These are phyloP conservation scores for Ptychoptera albimana DNA, from an alignment of 2,888 invertebrate species.

Conservation along the genomic window DNA sequence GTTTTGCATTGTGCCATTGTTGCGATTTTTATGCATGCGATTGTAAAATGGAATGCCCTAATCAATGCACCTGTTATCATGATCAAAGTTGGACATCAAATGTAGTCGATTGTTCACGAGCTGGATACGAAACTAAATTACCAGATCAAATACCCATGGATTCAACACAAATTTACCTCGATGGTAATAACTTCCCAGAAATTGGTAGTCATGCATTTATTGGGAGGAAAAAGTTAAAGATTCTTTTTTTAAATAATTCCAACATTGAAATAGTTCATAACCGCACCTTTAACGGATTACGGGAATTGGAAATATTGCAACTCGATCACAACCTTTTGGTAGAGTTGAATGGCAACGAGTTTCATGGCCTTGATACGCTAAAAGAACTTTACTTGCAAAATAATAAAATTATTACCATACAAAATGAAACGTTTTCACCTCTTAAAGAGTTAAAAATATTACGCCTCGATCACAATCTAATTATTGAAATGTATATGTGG, in stretches of 20 bases:
- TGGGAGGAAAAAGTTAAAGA: slow-evolving; percentile 79
- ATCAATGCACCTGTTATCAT: slow-evolving; percentile 85
- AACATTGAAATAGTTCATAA: slow-evolving; percentile 73
- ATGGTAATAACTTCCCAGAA: slow-evolving; percentile 78
- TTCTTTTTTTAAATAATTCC: slow-evolving; percentile 77
- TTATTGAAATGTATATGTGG: slow-evolving; percentile 71
- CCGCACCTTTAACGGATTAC: slow-evolving; percentile 79
- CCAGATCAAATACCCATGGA: slow-evolving; percentile 88
- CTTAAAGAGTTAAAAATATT: slow-evolving; percentile 71
- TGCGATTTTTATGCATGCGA: slow-evolving; percentile 96
- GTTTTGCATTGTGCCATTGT: slow-evolving; percentile 88
- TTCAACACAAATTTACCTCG: slow-evolving; percentile 84
- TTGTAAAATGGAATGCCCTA: slow-evolving; percentile 92
- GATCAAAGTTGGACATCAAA: slow-evolving; percentile 88
- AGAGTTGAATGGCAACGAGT: slow-evolving; percentile 66
- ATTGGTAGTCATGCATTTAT: slow-evolving; percentile 83
- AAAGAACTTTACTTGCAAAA: slow-evolving; percentile 76
- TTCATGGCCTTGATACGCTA: slow-evolving; percentile 65
- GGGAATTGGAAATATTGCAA: slow-evolving; percentile 64
- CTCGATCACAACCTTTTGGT: slow-evolving; percentile 73
- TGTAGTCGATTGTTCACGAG: slow-evolving; percentile 78
- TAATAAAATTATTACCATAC: slow-evolving; percentile 66
- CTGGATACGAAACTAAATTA: slow-evolving; percentile 61
- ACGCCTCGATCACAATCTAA: slow-evolving; percentile 67
- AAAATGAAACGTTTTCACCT: slow-evolving; percentile 69